These are phyloP conservation scores for Turdus rufiventris DNA, from an alignment of 2,113 vertebrate genomes.

Conservation along the genomic window DNA sequence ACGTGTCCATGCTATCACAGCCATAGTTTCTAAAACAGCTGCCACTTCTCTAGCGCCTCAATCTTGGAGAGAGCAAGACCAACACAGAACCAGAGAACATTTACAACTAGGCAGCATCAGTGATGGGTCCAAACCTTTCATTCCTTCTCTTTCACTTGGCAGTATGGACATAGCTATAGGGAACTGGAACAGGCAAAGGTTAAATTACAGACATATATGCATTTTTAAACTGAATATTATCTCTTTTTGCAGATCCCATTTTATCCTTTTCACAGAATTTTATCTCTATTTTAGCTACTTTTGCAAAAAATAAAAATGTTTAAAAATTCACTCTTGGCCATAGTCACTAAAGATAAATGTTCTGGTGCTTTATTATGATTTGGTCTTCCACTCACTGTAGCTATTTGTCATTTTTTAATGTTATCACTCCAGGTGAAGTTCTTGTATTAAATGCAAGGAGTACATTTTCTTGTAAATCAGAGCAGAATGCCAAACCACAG, in stretches of 20 bases:
- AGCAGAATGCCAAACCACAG: neutral
- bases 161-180: neutral
- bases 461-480: neutral
- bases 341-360: neutral
- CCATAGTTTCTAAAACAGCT: neutral
- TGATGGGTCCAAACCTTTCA: neutral
- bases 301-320: neutral
- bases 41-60: neutral
- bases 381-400: neutral
- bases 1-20: fast-evolving
- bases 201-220: neutral
- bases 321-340: neutral
- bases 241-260: neutral
- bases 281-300: neutral
- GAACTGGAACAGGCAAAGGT: neutral
- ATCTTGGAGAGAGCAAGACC: neutral
- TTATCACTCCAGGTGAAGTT: neutral
- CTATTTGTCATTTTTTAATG: neutral
- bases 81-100: neutral
- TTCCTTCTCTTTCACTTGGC: neutral
- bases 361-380: neutral
- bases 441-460: neutral
- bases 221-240: neutral
- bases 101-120: neutral
- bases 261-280: neutral